A percentile compares a stretch with the other conserved stretches of the same genome.
Conservation (phyloP, 2,113 vertebrate species). For the Oncorhynchus mykiss region DNA sequence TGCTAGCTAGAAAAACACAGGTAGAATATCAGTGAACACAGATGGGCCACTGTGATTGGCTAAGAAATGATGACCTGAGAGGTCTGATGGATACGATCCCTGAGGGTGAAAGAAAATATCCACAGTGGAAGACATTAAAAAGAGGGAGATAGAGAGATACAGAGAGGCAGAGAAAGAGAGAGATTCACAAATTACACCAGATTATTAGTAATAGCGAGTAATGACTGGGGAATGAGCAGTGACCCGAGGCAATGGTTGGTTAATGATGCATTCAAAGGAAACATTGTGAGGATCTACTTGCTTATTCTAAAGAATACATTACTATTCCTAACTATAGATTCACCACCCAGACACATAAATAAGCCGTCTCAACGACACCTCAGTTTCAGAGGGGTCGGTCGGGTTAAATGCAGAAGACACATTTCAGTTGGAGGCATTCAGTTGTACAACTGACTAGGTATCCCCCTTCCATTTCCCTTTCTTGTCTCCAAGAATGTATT, state of each 20-base stretch:
- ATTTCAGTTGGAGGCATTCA: too few relatives aligned
- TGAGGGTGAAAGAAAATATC: constrained; percentile 59
- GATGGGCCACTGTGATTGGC: constrained; percentile 39
- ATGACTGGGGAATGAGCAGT: constrained; percentile 33
- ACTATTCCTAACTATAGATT: constrained; percentile 18
- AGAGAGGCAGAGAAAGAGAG: constrained; percentile 24
- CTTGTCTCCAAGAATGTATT: not conserved
- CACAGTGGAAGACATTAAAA: constrained; percentile 30
- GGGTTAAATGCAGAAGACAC: too few relatives aligned
- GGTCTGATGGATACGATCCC: constrained; percentile 63
- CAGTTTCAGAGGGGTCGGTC: not conserved
- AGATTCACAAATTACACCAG: constrained; percentile 47
- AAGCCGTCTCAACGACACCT: constrained; percentile 37
- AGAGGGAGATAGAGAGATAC: not conserved
- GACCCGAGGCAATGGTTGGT: constrained; percentile 58
- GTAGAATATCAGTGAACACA: constrained; percentile 28
- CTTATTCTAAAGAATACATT: constrained; percentile 61
- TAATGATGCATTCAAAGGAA: constrained; percentile 58
- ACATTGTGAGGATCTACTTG: constrained; percentile 55
- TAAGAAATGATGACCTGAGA: constrained; percentile 45
- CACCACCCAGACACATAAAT: constrained; percentile 26
- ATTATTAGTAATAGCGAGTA: constrained; percentile 30
- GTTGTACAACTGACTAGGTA: too few relatives aligned
- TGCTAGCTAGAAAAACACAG: constrained; percentile 32
- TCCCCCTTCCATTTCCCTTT: too few relatives aligned